Evolutionary conservation across 2,797 vertebrate genomes (phyloP).

Genomic region (Cyprinella venusta): DNA sequence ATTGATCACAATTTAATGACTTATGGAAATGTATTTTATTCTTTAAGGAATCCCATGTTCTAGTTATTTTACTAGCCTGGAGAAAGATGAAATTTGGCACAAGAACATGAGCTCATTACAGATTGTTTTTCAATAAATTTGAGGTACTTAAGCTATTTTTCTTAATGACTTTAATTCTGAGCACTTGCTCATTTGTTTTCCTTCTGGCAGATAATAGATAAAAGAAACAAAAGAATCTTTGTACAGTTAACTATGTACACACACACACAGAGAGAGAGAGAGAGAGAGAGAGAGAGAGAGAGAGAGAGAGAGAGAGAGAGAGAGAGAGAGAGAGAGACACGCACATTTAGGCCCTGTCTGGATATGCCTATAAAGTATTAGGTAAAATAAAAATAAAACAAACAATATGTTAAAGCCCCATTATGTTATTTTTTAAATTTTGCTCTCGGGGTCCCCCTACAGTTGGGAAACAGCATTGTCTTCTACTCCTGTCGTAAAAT

Average conservation of each 20-base stretch:
- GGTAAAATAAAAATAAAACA: background rate
- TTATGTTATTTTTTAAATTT: no score
- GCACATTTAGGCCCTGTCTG: background rate
- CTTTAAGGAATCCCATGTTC: background rate
- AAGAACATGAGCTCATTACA: background rate
- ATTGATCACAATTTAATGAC: background rate
- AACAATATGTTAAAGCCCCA: background rate
- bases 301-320: no score
- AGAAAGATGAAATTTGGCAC: background rate
- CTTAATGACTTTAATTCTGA: background rate
- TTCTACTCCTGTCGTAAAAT: no score
- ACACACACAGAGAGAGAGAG: no score
- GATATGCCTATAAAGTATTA: background rate
- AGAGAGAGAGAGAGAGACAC: no score
- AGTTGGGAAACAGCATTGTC: no score
- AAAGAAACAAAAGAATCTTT: background rate
- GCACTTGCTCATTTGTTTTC: background rate
- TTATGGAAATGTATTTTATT: background rate
- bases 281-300: no score
- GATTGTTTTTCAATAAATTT: background rate
- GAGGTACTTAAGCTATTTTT: background rate
- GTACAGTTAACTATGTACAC: background rate
- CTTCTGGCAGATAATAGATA: background rate
- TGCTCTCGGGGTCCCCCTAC: no score
- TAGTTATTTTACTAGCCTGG: background rate